These are phyloP conservation scores for Alligator sinensis DNA, from an alignment of 2,113 vertebrate species.

Conservation along the genomic window DNA sequence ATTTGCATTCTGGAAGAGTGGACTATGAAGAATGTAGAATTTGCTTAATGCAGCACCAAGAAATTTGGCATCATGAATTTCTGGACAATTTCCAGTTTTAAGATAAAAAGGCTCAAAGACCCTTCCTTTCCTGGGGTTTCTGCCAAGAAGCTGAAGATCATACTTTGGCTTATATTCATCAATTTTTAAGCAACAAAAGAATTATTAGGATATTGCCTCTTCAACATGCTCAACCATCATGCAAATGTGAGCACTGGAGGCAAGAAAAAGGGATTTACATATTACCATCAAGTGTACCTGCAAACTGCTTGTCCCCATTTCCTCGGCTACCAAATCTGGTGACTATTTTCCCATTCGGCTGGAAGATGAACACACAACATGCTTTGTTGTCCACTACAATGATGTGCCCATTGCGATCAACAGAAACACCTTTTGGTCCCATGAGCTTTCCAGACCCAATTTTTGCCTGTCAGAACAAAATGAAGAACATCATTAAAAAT, in stretches of 20 bases:
- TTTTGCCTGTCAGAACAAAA: constrained; percentile 84
- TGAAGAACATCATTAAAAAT: background rate
- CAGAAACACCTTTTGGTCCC: constrained; percentile 97
- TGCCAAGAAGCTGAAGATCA: background rate
- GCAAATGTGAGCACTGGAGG: constrained; percentile 77
- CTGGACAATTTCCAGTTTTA: background rate
- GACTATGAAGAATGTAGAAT: background rate
- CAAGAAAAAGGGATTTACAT: constrained; percentile 78
- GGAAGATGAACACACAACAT: constrained; percentile 97
- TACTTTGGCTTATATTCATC: background rate
- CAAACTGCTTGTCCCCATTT: constrained; percentile 97
- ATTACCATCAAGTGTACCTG: constrained; percentile 91
- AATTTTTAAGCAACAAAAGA: constrained; percentile 8
- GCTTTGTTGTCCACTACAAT: constrained; percentile 98
- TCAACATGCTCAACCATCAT: constrained; percentile 75
- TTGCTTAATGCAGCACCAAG: background rate
- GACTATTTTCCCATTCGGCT: constrained; percentile 95
- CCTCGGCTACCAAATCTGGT: constrained; percentile 96
- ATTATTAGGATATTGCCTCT: background rate
- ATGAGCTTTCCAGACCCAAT: constrained; percentile 96
- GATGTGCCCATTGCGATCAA: constrained; percentile 95
- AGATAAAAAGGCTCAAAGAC: background rate
- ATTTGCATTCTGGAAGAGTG: background rate
- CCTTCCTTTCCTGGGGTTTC: background rate
- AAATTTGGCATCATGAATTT: background rate